Evolutionary conservation across 1,140 invertebrate species (phyloP), one percentile per base, ranked within the genome.

Genomic region (Mizuhopecten yessoensis): DNA sequence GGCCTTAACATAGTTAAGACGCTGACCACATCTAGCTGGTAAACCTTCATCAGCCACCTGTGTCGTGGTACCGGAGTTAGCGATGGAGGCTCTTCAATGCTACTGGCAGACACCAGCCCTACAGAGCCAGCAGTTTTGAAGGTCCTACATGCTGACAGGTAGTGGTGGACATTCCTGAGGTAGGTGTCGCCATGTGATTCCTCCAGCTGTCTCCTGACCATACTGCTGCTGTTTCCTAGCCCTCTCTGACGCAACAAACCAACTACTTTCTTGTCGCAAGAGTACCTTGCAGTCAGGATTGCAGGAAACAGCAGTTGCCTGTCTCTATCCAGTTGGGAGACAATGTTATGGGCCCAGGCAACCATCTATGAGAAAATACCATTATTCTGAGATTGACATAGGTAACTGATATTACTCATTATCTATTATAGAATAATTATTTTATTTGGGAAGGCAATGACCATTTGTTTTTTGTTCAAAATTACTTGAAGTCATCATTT

Each of bases 41-140:
- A 94, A 13, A 91, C 91, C 17, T 91, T 45, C 87, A 93, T 88
- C 0, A 95, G 86, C 94, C 94, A 94, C 3, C 90, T 11, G 86
- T 75, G 36, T 34, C 45, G 33, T 86, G 93, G 92, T 1, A 94
- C n/a, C 7, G 29, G n/a, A 0, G 23, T 0, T 33, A 39, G n/a
- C 7, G 39, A 20, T 36, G 92, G 93, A 20, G 89, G 88, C 33
- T 88, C 49, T 23, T 29, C 17, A 57, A 92, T 90, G 17, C 1
- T 9, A 29, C 34, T n/a, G 33, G 15, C 2, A 29, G 20, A 23
- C 15, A 90, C 9, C 33, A 90, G 86, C 5, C 91, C 87, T 33
- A 33, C 88, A 23, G 57, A 49, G 20, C 36, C 10, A 0, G 88
- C 87, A 49, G 86, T 33, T 23, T 34, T 33, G 33, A 91, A 90